Evolutionary conservation across 2,797 vertebrate genomes (phyloP).

Genomic region (Petrocephalus sullivani): DNA sequence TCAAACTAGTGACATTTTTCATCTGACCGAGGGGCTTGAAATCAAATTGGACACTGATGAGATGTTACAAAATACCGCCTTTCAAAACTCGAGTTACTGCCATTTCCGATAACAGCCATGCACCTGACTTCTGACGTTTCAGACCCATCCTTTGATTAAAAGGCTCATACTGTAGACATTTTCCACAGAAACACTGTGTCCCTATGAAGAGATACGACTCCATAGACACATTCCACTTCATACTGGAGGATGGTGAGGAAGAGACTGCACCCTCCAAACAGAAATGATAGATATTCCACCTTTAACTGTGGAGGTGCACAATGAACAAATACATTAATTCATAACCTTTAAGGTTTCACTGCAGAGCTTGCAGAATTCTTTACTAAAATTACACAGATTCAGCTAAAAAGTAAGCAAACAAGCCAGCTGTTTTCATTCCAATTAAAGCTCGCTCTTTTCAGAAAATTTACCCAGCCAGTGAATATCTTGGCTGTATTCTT

Average conservation of each 20-base stretch:
- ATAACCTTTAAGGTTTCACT: conserved; percentile 15
- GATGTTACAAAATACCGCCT: neutral
- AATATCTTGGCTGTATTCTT: neutral
- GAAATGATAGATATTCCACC: neutral
- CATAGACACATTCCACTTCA: conserved; percentile 6
- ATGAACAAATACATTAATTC: conserved; percentile 21
- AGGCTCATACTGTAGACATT: conserved; percentile 6
- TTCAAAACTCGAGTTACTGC: neutral
- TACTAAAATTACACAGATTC: neutral
- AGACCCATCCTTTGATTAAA: neutral
- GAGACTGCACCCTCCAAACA: neutral
- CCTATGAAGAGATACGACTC: conserved; percentile 24
- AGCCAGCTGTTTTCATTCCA: conserved; percentile 22
- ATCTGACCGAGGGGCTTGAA: neutral
- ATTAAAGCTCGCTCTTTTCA: conserved; percentile 17
- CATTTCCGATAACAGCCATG: neutral
- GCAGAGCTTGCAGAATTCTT: conserved; percentile 6
- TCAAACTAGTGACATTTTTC: neutral
- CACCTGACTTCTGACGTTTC: neutral
- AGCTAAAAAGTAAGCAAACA: conserved; percentile 21
- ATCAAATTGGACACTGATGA: neutral
- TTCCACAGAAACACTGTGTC: conserved; percentile 24
- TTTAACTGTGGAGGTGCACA: conserved; percentile 16
- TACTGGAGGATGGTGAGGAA: conserved; percentile 9
- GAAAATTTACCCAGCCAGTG: neutral